A percentile compares a stretch with the other conserved stretches of the same genome.
Conservation (phyloP, 2,888 invertebrate genomes). For the Sinodicranocentrus sp. region DNA sequence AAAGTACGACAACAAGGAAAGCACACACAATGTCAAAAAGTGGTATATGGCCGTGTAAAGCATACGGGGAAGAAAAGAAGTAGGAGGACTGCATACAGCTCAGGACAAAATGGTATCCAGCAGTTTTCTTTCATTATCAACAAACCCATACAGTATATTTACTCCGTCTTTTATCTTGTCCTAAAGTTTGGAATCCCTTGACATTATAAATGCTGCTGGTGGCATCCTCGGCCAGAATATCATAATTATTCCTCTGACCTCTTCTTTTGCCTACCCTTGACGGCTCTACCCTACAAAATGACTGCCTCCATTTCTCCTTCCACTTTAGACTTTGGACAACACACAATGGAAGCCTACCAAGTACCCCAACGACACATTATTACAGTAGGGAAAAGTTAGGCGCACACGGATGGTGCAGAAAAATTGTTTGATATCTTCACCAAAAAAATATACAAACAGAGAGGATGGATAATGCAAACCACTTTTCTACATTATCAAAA, state of each 20-base stretch:
- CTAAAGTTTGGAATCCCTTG: conserved; percentile 69
- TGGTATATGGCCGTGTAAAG: neutral
- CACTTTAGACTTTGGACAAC: too few relatives aligned
- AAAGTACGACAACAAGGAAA: neutral
- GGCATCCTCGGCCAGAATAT: conserved; percentile 58
- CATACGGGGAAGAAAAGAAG: conserved; percentile 31
- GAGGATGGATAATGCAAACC: too few relatives aligned
- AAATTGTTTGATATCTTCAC: conserved; percentile 29
- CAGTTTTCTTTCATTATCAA: conserved; percentile 71
- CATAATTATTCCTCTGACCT: conserved; percentile 69
- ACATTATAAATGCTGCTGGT: conserved; percentile 66
- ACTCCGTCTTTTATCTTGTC: conserved; percentile 67
- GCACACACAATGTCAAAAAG: neutral
- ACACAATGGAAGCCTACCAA: too few relatives aligned
- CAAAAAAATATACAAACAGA: conserved; percentile 35
- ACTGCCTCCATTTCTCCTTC: neutral
- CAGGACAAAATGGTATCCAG: conserved; percentile 64
- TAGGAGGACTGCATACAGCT: conserved; percentile 26
- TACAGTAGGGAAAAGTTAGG: too few relatives aligned
- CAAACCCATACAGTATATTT: conserved; percentile 67
- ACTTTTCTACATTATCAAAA: too few relatives aligned
- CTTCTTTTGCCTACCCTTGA: conserved; percentile 41
- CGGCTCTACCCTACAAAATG: conserved; percentile 18
- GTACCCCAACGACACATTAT: too few relatives aligned
- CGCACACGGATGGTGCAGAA: conserved; percentile 1